phyloP scores from a whole-genome alignment of 2,888 invertebrate genomes.

The Volucella inanis region DNA sequence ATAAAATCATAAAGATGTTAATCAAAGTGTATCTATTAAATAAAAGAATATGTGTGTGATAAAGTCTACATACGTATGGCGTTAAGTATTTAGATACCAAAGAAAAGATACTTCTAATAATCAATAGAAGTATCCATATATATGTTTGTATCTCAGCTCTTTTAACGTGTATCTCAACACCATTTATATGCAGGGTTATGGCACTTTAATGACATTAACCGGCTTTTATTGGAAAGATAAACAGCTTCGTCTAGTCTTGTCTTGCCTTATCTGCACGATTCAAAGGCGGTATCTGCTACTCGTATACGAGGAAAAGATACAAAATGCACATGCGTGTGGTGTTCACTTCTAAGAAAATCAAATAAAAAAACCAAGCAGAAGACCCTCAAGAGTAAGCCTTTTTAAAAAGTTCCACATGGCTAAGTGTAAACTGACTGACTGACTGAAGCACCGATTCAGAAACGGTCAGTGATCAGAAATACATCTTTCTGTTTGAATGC shows the following conservation, averaged over 20 bases:
- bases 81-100: neutral
- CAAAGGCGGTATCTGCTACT: too few relatives aligned
- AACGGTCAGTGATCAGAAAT: conserved; percentile 1
- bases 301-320: too few relatives aligned
- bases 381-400: too few relatives aligned
- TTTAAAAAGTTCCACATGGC: too few relatives aligned
- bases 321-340: too few relatives aligned
- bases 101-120: conserved; percentile 14
- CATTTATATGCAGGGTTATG: conserved; percentile 11
- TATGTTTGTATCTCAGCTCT: too few relatives aligned
- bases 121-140: conserved; percentile 22
- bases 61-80: neutral
- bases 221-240: conserved; percentile 26
- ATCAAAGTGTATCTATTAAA: conserved; percentile 25
- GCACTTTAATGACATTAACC: conserved; percentile 44
- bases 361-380: too few relatives aligned
- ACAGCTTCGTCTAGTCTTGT: neutral
- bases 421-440: neutral
- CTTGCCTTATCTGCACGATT: too few relatives aligned
- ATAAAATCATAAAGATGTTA: conserved; percentile 22
- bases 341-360: too few relatives aligned
- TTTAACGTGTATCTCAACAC: too few relatives aligned
- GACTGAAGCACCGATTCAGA: neutral
- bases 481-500: conserved; percentile 2
- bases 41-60: too few relatives aligned